phyloP scores from a whole-genome alignment of 2,888 invertebrate genomes.

The Tubulanus polymorphus region DNA sequence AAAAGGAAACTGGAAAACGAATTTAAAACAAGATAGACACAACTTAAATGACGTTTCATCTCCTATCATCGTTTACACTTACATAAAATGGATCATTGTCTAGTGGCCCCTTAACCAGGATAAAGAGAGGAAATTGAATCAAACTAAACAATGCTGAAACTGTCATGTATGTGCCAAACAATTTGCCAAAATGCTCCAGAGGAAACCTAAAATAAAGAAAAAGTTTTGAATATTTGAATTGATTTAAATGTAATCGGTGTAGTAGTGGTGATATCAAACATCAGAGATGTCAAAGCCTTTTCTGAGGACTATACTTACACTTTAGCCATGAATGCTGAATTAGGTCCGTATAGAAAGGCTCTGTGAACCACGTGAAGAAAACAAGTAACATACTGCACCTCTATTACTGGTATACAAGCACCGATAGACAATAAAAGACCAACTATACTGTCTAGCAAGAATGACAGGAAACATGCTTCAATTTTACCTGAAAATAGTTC shows the following conservation, averaged over 20 bases:
- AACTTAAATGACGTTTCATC: background rate
- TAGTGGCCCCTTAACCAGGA: conserved; percentile 24
- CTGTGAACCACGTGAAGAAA: conserved; percentile 22
- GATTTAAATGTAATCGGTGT: background rate
- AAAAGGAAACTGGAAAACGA: background rate
- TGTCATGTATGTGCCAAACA: conserved; percentile 24
- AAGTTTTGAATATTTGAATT: background rate
- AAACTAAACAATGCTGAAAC: conserved; percentile 22
- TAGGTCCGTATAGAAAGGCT: conserved; percentile 27
- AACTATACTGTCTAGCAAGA: conserved; percentile 21
- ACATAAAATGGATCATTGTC: conserved; percentile 17
- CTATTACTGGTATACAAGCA: conserved; percentile 21
- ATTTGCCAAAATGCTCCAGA: conserved; percentile 25
- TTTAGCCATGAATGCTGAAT: conserved; percentile 26
- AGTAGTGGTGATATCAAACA: background rate
- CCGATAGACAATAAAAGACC: conserved; percentile 21
- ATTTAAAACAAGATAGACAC: background rate
- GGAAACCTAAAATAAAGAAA: conserved; percentile 19
- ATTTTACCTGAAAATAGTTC: conserved; percentile 19
- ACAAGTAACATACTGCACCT: conserved; percentile 25
- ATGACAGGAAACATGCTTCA: conserved; percentile 24
- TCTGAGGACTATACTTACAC: conserved; percentile 23
- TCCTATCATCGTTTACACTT: conserved; percentile 5
- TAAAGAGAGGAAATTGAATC: conserved; percentile 25
- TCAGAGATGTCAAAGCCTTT: background rate